Evolutionary conservation across 2,888 invertebrate species (phyloP).

Genomic region (Mythimna lalbum): DNA sequence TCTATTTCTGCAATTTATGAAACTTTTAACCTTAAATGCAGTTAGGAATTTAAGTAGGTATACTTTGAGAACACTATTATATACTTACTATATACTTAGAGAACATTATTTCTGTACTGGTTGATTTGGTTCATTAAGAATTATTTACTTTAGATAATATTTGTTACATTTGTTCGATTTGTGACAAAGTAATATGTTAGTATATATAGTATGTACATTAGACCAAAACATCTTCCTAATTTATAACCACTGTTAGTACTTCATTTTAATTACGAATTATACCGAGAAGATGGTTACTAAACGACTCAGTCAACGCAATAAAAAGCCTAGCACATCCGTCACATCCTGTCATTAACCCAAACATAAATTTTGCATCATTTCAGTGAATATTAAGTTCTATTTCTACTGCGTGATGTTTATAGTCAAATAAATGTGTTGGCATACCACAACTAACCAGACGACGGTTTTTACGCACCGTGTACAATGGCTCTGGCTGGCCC

Average conservation of each 20-base stretch:
- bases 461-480: conserved; percentile 53
- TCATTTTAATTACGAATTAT: neutral
- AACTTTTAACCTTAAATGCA: conserved; percentile 8
- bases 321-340: conserved; percentile 22
- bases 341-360: conserved; percentile 43
- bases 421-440: conserved; percentile 53
- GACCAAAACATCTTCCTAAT: neutral
- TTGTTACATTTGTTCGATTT: neutral
- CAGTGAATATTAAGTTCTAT: conserved; percentile 35
- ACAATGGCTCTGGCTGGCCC: conserved; percentile 32
- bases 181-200: neutral
- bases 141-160: conserved; percentile 32
- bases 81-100: neutral
- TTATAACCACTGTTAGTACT: neutral
- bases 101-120: conserved; percentile 20
- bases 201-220: too few relatives aligned
- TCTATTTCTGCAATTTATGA: conserved; percentile 5
- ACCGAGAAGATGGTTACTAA: conserved; percentile 3
- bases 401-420: conserved; percentile 38
- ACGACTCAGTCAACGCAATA: conserved; percentile 29
- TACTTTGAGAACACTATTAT: conserved; percentile 16
- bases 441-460: conserved; percentile 42
- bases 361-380: conserved; percentile 29
- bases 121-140: conserved; percentile 24
- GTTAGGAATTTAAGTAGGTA: neutral